Percentiles rank a stretch among this genome's conserved stretches.
Conservation (phyloP, 2,888 invertebrate genomes). For the Uropetala carovei region DNA sequence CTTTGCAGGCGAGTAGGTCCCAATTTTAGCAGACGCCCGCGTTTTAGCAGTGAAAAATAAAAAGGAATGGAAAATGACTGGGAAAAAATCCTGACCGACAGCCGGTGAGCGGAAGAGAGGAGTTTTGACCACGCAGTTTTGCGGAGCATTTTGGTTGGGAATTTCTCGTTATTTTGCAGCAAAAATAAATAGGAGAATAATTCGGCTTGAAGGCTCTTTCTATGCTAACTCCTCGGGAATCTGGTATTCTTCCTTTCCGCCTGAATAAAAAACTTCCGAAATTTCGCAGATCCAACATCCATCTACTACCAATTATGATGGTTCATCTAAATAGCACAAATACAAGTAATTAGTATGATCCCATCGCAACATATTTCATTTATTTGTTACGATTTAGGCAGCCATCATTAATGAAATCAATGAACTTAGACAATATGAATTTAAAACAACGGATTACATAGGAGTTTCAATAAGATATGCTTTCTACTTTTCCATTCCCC, state of each 20-base stretch:
- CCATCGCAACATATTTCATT: too few species aligned
- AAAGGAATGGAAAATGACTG: conserved; percentile 5
- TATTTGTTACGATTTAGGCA: too few species aligned
- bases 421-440: too few species aligned
- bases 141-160: neutral
- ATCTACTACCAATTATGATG: too few species aligned
- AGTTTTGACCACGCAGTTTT: neutral
- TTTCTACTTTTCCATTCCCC: too few species aligned
- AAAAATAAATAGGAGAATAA: neutral
- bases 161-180: neutral
- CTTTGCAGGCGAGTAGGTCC: conserved; percentile 50
- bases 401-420: too few species aligned
- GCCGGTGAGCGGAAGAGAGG: neutral
- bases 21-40: conserved; percentile 35
- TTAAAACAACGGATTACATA: too few species aligned
- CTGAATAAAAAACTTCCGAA: neutral
- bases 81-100: neutral
- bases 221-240: neutral
- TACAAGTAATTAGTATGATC: too few species aligned
- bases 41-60: conserved; percentile 29
- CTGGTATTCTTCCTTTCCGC: neutral
- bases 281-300: too few species aligned
- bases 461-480: too few species aligned
- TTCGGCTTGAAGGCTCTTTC: neutral
- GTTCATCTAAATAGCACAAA: too few species aligned